A percentile compares a stretch with the other conserved stretches of the same genome.
Evolutionary conservation across 2,113 vertebrate species (phyloP).

Genomic region (Carollia perspicillata): DNA sequence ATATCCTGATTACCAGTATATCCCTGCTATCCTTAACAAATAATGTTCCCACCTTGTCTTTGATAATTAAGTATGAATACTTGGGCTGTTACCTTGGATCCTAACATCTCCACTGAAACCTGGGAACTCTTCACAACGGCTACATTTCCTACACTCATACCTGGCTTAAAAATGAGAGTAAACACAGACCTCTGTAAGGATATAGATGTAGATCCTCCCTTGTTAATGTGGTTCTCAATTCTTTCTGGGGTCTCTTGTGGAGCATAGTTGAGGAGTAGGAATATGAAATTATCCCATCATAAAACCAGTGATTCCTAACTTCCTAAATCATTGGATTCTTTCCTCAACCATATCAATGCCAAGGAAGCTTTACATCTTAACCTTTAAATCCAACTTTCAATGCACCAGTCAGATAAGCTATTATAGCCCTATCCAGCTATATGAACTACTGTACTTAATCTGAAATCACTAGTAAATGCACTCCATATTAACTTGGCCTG

Average conservation of each 20-base stretch:
- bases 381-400: not conserved
- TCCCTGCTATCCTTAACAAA: not conserved
- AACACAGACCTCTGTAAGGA: not conserved
- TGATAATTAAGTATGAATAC: not conserved
- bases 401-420: not conserved
- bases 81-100: not conserved
- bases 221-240: not conserved
- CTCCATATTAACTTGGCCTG: not conserved
- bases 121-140: not conserved
- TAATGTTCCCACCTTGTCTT: not conserved
- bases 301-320: not conserved
- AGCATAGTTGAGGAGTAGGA: not conserved
- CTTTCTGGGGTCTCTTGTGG: not conserved
- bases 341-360: not conserved
- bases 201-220: not conserved
- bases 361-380: not conserved
- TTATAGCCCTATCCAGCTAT: not conserved
- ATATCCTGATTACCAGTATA: not conserved
- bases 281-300: not conserved
- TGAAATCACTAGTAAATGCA: not conserved
- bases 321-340: not conserved
- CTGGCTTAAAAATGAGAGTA: not conserved
- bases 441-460: not conserved
- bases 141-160: not conserved
- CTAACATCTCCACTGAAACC: not conserved